These are phyloP conservation scores for Rhea pennata DNA, from an alignment of 2,113 vertebrate genomes.

Conservation along the genomic window DNA sequence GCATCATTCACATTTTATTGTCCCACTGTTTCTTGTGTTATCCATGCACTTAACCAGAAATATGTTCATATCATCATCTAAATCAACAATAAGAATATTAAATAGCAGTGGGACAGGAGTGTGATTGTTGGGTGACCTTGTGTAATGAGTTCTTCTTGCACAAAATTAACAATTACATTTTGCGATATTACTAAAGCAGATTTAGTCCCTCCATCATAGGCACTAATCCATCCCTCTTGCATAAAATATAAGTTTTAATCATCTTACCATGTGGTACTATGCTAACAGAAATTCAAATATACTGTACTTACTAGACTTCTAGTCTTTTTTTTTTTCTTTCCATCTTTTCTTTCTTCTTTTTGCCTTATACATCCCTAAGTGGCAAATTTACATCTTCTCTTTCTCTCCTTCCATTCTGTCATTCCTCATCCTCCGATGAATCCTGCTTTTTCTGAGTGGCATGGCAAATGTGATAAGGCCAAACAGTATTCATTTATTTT, in stretches of 20 bases:
- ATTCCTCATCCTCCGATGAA: background rate
- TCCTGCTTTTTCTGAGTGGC: background rate
- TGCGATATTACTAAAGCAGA: background rate
- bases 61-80: background rate
- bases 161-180: constrained; percentile 40
- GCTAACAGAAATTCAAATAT: background rate
- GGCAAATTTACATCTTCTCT: background rate
- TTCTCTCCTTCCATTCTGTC: background rate
- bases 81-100: constrained; percentile 48
- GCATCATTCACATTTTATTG: background rate
- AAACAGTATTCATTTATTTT: background rate
- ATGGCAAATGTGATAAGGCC: background rate
- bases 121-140: constrained; percentile 21
- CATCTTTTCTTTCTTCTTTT: background rate
- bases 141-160: constrained; percentile 18
- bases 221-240: background rate
- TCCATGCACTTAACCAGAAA: constrained; percentile 16
- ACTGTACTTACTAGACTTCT: fast-evolving
- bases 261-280: background rate
- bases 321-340: background rate
- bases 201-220: background rate
- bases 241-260: constrained; percentile 24
- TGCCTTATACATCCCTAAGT: fast-evolving
- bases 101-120: background rate
- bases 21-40: background rate